These are phyloP conservation scores for Pomatostomus ruficeps DNA, from an alignment of 2,113 vertebrate species.

Conservation along the genomic window DNA sequence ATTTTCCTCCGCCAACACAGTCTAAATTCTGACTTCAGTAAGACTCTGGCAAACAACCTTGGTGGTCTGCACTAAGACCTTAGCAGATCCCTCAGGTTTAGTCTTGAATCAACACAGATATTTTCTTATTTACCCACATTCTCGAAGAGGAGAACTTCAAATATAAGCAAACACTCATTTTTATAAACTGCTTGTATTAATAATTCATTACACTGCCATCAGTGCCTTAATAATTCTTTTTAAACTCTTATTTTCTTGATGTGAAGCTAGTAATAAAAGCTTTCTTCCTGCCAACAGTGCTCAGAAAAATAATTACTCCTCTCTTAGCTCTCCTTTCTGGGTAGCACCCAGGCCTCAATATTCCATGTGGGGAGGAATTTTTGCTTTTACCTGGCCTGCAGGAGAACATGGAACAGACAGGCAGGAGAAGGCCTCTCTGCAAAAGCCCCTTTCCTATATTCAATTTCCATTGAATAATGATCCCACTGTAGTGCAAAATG, in stretches of 20 bases:
- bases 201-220: neutral
- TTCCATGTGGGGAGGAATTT: neutral
- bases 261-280: neutral
- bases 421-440: neutral
- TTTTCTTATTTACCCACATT: neutral
- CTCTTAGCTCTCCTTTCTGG: neutral
- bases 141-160: neutral
- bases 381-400: neutral
- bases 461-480: neutral
- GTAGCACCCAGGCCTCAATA: neutral
- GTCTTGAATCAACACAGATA: neutral
- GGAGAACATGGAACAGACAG: neutral
- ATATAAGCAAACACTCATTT: neutral
- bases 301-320: neutral
- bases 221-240: neutral
- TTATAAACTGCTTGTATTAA: neutral
- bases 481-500: neutral
- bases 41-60: neutral
- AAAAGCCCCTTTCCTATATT: neutral
- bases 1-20: neutral
- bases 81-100: neutral
- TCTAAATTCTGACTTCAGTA: neutral
- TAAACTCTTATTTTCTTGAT: neutral
- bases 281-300: neutral
- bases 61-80: neutral